These are phyloP conservation scores for Melanotaenia maccullochi DNA, from an alignment of 2,797 vertebrate genomes.

Conservation along the genomic window DNA sequence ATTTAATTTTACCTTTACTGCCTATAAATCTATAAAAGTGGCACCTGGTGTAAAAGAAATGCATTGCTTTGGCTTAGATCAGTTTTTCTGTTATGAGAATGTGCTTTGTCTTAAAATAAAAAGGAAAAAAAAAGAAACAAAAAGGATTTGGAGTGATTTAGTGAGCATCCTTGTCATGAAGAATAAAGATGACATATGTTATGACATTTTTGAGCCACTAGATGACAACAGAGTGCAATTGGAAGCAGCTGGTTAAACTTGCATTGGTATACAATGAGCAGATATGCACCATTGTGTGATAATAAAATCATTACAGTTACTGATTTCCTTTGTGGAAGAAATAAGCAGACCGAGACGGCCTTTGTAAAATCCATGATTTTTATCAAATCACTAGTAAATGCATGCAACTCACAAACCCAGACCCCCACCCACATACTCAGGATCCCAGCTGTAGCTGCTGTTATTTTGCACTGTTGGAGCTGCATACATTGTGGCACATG, in stretches of 20 bases:
- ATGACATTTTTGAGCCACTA: conserved; percentile 57
- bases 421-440: conserved; percentile 1
- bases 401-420: conserved; percentile 3
- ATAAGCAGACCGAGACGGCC: conserved; percentile 37
- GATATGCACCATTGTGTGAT: conserved; percentile 54
- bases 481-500: conserved; percentile 35
- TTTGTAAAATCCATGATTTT: conserved; percentile 44
- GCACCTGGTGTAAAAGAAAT: neutral
- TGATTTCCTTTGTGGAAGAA: conserved; percentile 49
- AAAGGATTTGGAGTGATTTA: conserved; percentile 6
- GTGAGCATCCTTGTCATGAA: conserved; percentile 19
- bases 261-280: conserved; percentile 51
- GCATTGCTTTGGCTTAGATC: neutral
- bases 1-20: neutral
- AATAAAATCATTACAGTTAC: conserved; percentile 65
- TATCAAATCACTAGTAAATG: conserved; percentile 26
- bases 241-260: conserved; percentile 58
- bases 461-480: conserved; percentile 51
- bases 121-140: neutral
- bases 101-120: conserved; percentile 6
- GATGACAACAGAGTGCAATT: conserved; percentile 75
- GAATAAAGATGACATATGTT: conserved; percentile 24
- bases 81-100: conserved; percentile 10
- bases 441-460: conserved; percentile 24
- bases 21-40: neutral